Evolutionary conservation across 2,888 invertebrate genomes (phyloP).

Genomic region (Euplagia quadripunctaria): DNA sequence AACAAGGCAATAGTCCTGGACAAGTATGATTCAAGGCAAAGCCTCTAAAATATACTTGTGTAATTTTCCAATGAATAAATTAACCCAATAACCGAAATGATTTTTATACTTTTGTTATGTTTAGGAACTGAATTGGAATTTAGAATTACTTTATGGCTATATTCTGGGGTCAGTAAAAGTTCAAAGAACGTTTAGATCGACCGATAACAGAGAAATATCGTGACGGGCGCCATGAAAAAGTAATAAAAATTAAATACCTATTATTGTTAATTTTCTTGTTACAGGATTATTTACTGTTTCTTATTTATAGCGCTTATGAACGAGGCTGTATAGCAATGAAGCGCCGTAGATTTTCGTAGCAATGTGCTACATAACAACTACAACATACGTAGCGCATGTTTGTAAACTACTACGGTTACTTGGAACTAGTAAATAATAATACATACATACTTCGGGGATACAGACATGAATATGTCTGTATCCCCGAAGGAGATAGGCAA

Average conservation of each 20-base stretch:
- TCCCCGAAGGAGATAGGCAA: too few species aligned
- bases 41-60: background rate
- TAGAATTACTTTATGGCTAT: conserved; percentile 55
- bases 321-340: background rate
- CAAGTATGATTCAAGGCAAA: background rate
- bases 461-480: too few species aligned
- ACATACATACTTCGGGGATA: too few species aligned
- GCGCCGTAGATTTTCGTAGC: background rate
- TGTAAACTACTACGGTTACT: background rate
- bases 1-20: too few species aligned
- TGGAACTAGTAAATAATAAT: too few species aligned
- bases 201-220: conserved; percentile 69
- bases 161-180: conserved; percentile 61
- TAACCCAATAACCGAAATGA: conserved; percentile 38
- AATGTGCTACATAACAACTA: background rate
- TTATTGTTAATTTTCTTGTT: conserved; percentile 19
- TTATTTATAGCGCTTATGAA: conserved; percentile 16
- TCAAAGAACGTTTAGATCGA: conserved; percentile 75
- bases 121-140: conserved; percentile 57
- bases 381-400: background rate
- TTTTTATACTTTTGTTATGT: conserved; percentile 46
- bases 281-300: background rate
- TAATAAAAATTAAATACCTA: conserved; percentile 35
- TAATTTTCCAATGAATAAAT: background rate
- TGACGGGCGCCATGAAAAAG: conserved; percentile 39